Evolutionary conservation across 2,888 invertebrate species (phyloP).

Genomic region (Fragum sueziense): DNA sequence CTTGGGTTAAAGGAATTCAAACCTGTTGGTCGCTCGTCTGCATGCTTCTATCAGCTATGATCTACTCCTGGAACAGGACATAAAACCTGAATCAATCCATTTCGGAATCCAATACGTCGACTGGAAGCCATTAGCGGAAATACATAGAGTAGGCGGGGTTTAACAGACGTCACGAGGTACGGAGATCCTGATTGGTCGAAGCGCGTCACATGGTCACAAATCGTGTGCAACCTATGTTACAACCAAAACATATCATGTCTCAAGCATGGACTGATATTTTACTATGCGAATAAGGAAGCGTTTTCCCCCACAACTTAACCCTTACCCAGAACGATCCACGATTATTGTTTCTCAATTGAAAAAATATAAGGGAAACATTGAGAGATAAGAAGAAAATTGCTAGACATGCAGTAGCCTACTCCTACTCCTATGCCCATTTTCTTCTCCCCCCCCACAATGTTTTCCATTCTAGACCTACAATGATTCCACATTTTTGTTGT

Average conservation of each 20-base stretch:
- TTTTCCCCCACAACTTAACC: no score
- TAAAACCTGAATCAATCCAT: constrained; percentile 19
- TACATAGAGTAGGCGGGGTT: constrained; percentile 49
- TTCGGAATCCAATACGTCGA: constrained; percentile 26
- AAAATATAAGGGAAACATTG: no score
- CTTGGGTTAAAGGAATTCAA: neutral
- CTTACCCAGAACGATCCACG: no score
- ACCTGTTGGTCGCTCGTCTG: constrained; percentile 50
- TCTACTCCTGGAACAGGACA: neutral
- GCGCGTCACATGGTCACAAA: constrained; percentile 38
- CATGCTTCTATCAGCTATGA: constrained; percentile 1
- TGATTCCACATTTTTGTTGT: no score
- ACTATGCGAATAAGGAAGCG: no score
- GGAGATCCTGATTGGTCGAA: constrained; percentile 31
- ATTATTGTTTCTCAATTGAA: no score
- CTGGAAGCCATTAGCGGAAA: constrained; percentile 58
- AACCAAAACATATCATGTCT: constrained; percentile 53
- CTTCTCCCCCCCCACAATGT: no score
- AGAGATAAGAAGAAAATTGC: no score
- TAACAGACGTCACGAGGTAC: constrained; percentile 38
- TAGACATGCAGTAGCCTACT: no score
- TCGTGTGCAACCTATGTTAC: constrained; percentile 54
- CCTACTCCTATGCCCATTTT: no score
- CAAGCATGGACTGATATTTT: neutral
- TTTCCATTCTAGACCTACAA: no score